phyloP scores from a whole-genome alignment of 2,888 invertebrate genomes.

The Drosophila kokeensis region DNA sequence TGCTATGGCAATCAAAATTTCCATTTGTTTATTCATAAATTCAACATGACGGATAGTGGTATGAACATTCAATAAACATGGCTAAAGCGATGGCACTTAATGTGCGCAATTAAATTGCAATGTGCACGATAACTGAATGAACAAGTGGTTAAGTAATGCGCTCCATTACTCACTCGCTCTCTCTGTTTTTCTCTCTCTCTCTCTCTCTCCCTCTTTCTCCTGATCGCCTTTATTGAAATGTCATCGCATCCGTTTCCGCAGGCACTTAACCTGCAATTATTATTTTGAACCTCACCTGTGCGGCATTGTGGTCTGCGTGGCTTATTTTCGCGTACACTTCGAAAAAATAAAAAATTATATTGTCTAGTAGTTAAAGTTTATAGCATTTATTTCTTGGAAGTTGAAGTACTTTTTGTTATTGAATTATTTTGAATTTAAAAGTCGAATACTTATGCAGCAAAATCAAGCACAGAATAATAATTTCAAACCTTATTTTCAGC shows the following conservation, averaged over 20 bases:
- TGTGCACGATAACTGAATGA: slow-evolving; percentile 57
- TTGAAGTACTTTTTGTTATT: too few relatives aligned
- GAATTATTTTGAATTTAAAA: background rate
- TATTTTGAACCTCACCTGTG: slow-evolving; percentile 30
- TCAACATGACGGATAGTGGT: background rate
- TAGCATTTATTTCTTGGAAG: background rate
- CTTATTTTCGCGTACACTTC: slow-evolving; percentile 22
- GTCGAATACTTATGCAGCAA: background rate
- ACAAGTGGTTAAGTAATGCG: slow-evolving; percentile 20
- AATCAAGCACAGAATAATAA: background rate
- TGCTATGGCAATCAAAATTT: slow-evolving; percentile 20
- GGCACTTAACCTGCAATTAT: slow-evolving; percentile 55
- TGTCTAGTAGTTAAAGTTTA: background rate
- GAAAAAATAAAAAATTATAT: background rate
- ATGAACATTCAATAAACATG: slow-evolving; percentile 27
- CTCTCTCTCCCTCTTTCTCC: background rate
- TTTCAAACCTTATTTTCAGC: background rate
- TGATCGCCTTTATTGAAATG: slow-evolving; percentile 16
- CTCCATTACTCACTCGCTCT: background rate
- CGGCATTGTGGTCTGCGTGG: slow-evolving; percentile 11
- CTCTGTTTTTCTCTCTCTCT: background rate
- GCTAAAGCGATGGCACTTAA: slow-evolving; percentile 63
- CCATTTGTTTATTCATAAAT: slow-evolving; percentile 60
- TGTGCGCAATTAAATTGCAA: slow-evolving; percentile 74
- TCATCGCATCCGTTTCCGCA: slow-evolving; percentile 42